phyloP scores from a whole-genome alignment of 2,113 vertebrate genomes.

The Orycteropus afer region DNA sequence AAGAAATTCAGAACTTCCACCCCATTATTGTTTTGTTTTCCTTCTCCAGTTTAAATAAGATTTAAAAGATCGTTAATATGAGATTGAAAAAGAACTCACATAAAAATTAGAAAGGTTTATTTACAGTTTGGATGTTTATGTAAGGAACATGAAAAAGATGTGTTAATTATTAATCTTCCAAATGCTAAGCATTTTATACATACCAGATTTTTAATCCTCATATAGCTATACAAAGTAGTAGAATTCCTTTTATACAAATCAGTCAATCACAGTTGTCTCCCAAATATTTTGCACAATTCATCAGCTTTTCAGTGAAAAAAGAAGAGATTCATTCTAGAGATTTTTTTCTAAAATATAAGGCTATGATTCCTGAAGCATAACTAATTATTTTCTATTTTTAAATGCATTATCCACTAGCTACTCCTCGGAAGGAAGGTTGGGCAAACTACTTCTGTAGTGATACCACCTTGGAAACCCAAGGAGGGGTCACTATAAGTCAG shows the following conservation, averaged over 20 bases:
- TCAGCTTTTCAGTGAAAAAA: background rate
- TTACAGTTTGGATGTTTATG: background rate
- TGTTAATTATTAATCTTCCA: background rate
- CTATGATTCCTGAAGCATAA: background rate
- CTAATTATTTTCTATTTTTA: background rate
- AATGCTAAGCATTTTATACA: background rate
- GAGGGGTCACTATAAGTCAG: too few relatives aligned
- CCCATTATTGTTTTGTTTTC: background rate
- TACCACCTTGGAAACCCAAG: too few relatives aligned
- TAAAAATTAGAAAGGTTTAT: background rate
- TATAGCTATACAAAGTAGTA: background rate
- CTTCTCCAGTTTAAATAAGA: background rate
- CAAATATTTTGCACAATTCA: background rate
- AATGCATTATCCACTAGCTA: background rate
- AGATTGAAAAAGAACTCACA: background rate
- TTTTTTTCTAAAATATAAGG: background rate
- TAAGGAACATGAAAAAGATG: background rate
- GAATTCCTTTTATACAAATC: background rate
- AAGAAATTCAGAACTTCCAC: background rate
- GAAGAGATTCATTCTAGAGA: background rate
- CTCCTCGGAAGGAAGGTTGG: too few relatives aligned
- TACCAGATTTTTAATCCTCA: background rate
- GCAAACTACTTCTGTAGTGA: too few relatives aligned
- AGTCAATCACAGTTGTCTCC: background rate
- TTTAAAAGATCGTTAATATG: background rate